Base-by-base conservation (phyloP, 1,140 invertebrate species). In the Araneus ventricosus region DNA sequence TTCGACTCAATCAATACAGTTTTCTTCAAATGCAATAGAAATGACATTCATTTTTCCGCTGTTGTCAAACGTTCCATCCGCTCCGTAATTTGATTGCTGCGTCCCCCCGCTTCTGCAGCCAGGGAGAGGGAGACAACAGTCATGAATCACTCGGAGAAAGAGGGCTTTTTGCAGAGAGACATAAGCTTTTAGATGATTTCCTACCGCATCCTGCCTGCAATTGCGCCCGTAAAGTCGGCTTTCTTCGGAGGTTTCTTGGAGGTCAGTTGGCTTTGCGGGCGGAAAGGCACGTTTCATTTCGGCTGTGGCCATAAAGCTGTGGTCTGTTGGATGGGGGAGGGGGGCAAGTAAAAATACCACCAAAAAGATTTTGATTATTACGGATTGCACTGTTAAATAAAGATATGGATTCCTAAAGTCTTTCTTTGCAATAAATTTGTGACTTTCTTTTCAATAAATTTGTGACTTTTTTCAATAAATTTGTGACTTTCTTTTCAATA, bases 121-220 rank as follows among this genome's bases (percentile, higher is more conserved):
- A 57, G 34, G n/a, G 30, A 34, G 84, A 52, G 52, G 89, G 52
- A 88, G 61, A 70, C 67, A 70, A 34, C 45, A 30, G 57, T 91
- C 89, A 91, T 91, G 89, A 91, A 91, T 91, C 89, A 91, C 75
- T 61, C 27, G 89, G 45, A 52, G 17, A 52, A 52, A 14, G 17
- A 14, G 45, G 89, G 37, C 39, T 75, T 75, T 75, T 57, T 27
- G 70, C 87, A 30, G 14, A 52, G 59, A 52, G 88, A 90, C 88
- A 90, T 82, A 90, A 52, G 89, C 89, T 91, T 91, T 91, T 91
- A 91, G 89, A 91, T 91, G 89, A 91, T 91, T 91, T 91, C 89
- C 89, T 91, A 91, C n/a, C 45, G 30, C 57, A 82, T 27, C 45
- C 52, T 8, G 70, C 22, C 57, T 61, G 85, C 14, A 87, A 87